Percentiles rank a stretch among this genome's conserved stretches.
phyloP scores from a whole-genome alignment of 2,113 vertebrate genomes.

The Zingel zingel region DNA sequence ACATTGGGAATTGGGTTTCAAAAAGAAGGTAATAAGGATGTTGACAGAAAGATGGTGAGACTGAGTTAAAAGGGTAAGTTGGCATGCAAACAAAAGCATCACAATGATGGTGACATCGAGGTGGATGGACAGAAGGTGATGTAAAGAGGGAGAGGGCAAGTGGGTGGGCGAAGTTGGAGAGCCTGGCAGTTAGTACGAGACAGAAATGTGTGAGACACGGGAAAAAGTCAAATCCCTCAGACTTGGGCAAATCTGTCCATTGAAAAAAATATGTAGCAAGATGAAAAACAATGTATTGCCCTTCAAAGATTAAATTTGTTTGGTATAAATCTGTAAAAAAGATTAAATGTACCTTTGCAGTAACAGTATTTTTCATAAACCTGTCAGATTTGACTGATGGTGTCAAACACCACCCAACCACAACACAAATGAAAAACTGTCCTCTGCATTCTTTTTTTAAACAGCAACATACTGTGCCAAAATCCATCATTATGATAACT shows the following conservation, averaged over 20 bases:
- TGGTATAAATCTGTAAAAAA: conserved; percentile 21
- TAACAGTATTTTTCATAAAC: conserved; percentile 18
- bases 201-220: background rate
- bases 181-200: background rate
- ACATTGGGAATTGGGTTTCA: conserved; percentile 36
- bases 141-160: conserved; percentile 10
- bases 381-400: conserved; percentile 61
- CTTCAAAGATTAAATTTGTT: conserved; percentile 30
- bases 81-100: conserved; percentile 25
- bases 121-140: conserved; percentile 17
- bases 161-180: background rate
- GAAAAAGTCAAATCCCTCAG: background rate
- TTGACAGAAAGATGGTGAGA: conserved; percentile 49
- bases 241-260: background rate
- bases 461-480: conserved; percentile 4
- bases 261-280: background rate
- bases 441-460: conserved; percentile 34
- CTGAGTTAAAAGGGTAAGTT: conserved; percentile 54
- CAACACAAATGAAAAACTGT: conserved; percentile 28
- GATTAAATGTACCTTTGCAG: conserved; percentile 52
- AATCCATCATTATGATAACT: conserved; percentile 54
- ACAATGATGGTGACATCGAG: conserved; percentile 14
- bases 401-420: conserved; percentile 6
- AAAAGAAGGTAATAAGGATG: conserved; percentile 20
- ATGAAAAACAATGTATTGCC: conserved; percentile 21